Conservation (phyloP, 2,113 vertebrate genomes). For the Butorides virescens region DNA sequence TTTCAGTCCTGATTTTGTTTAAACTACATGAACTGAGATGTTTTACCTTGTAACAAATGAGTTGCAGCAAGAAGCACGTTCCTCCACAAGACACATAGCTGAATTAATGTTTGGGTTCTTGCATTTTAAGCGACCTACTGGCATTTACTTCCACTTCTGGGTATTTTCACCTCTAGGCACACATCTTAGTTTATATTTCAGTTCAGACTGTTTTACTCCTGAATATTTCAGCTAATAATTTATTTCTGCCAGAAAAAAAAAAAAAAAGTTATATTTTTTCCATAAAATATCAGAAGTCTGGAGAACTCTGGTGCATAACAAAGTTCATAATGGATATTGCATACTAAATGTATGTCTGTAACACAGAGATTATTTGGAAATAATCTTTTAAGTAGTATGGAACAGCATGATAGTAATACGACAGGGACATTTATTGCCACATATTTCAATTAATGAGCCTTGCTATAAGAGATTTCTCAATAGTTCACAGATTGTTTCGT, state of each 20-base stretch:
- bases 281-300: neutral
- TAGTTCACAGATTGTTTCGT: neutral
- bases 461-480: neutral
- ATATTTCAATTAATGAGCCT: conserved; percentile 31
- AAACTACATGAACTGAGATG: neutral
- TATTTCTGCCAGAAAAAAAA: neutral
- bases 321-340: neutral
- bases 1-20: neutral
- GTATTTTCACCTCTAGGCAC: neutral
- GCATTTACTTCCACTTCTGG: neutral
- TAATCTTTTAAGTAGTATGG: neutral
- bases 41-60: neutral
- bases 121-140: neutral
- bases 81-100: fast-evolving
- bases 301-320: neutral
- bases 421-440: neutral
- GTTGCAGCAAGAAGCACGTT: neutral
- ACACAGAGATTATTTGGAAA: neutral
- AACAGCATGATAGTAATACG: neutral
- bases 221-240: neutral
- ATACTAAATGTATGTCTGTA: neutral
- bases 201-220: neutral
- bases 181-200: neutral
- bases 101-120: neutral
- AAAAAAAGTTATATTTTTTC: neutral